Evolutionary conservation across 1,140 invertebrate genomes (phyloP), one percentile per base, ranked within the genome.

Genomic region (Drosophila paulistorum): DNA sequence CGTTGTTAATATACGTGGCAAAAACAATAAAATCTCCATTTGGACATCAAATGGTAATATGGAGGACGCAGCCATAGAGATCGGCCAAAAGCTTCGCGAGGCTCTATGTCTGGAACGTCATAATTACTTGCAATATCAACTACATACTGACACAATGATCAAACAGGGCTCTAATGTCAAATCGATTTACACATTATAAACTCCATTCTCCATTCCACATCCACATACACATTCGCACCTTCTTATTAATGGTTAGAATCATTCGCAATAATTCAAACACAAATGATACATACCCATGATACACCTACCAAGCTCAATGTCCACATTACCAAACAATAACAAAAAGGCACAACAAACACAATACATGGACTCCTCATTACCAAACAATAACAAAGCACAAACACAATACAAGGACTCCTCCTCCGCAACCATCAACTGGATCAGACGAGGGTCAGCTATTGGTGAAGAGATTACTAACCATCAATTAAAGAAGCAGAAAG

Each of bases 1-100:
- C 79, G 98, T 99, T 75, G 97, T 99, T 23, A 99, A 99, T 93
- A 94, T 99, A 77, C 95, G 98, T 93, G 92, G 93, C 72, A 99
- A 98, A 93, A 94, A 95, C 74, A 98, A 99, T 93, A 99, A 99
- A 95, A 96, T 99, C 59, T 91, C 93, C 74, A 93, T 99, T 57
- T 99, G 99, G 99, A 99, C 98, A 61, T 95, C 95, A 35, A 96
- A 99, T 93, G 95, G 95, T 33, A 94, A 93, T 61, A 96, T 96
- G 85, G 93, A 94, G 77, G 95, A 96, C 65, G 96, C 96, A 58
- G 96, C 95, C 69, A 85, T 97, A 68, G 96, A 97, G 93, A 97
- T 97, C 91, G 97, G 97, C 59, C 95, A 94, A 74, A 97, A 97
- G 94, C 92, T 98, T 54, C 98, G 97, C 93, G 97, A 98, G 89